Base-by-base conservation (phyloP, 2,888 invertebrate species). In the Drosophila tanythrix region DNA sequence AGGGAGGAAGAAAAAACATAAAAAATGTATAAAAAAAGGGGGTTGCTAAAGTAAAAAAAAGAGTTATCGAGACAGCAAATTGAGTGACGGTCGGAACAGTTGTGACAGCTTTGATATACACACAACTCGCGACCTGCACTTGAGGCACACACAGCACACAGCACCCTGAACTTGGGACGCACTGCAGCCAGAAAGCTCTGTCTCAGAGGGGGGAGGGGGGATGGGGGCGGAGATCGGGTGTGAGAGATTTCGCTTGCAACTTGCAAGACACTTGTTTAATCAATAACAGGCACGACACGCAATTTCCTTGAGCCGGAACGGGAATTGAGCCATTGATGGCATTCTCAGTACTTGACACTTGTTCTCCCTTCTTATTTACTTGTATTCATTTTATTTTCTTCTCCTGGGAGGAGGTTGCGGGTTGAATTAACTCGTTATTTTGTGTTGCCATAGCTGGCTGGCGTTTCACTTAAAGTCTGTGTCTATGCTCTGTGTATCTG, bases 261-360 rank as follows among this genome's bases (percentile, higher is more conserved):
- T 36, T 59, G 55, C 57, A 79, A 72, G 70, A 81, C 71, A 80
- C 62, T 88, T 86, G 85, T 86, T 86, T 88, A 88, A 89, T 86
- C 85, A 85, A 86, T 82, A 82, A 58, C 43, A 21, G 81, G 36
- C 61, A 40, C 35, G 79, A 71, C 83, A 79, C 70, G 71, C 76
- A 82, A 76, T 66, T 82, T 76, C 74, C 83, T 85, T 83, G 61
- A 74, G 58, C 36, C 53, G 57, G 27, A 29, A 59, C 51, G 29
- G 53, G 57, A 65, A 77, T 77, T 76, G 73, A 76, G 77, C 61
- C 61, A 62, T 70, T 69, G 73, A 65, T 46, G 43, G 48, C 27
- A 29, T 46, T 43, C 21, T 25, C 43, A 18, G 76, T 63, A 81
- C 81, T 79, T 73, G 81, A 80, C 73, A 81, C 77, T 64, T 69